These are phyloP conservation scores for Manis javanica DNA, from an alignment of 2,797 vertebrate genomes.

Conservation along the genomic window DNA sequence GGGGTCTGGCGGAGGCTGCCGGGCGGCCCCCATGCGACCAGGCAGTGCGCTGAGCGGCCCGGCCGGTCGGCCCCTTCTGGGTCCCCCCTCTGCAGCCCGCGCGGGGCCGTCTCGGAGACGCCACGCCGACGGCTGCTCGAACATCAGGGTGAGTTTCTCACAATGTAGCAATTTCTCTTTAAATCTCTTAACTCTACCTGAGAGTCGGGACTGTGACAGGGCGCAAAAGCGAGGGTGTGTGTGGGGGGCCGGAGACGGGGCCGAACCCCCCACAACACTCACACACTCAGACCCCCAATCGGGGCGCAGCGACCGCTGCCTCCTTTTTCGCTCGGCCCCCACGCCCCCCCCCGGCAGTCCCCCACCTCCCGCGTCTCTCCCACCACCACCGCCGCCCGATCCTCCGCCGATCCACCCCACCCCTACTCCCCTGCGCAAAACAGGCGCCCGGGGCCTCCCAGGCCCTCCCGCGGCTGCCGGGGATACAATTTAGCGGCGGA, in stretches of 20 bases:
- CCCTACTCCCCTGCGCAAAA: slow-evolving; percentile 45
- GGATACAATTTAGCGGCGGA: slow-evolving; percentile 78
- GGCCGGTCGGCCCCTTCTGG: slow-evolving; percentile 87
- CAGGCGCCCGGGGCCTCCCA: slow-evolving; percentile 57
- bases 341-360: slow-evolving; percentile 49
- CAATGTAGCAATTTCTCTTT: slow-evolving; percentile 96
- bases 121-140: slow-evolving; percentile 98
- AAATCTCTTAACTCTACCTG: slow-evolving; percentile 93
- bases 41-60: slow-evolving; percentile 83
- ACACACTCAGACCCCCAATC: slow-evolving; percentile 78
- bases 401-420: slow-evolving; percentile 49
- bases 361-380: slow-evolving; percentile 57
- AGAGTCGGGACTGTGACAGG: slow-evolving; percentile 85
- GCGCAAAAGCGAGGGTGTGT: slow-evolving; percentile 80
- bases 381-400: slow-evolving; percentile 66
- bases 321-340: slow-evolving; percentile 59
- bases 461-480: slow-evolving; percentile 76
- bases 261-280: slow-evolving; percentile 79
- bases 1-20: slow-evolving; percentile 65
- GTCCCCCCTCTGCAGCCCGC: slow-evolving; percentile 97
- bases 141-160: slow-evolving; percentile 99
- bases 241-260: slow-evolving; percentile 76
- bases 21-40: slow-evolving; percentile 79
- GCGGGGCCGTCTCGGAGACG: slow-evolving; percentile 98
- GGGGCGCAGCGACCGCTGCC: slow-evolving; percentile 75